A percentile compares a stretch with the other conserved stretches of the same genome.
Evolutionary conservation across 2,888 invertebrate species (phyloP).

Genomic region (Pardosa pseudoannulata): DNA sequence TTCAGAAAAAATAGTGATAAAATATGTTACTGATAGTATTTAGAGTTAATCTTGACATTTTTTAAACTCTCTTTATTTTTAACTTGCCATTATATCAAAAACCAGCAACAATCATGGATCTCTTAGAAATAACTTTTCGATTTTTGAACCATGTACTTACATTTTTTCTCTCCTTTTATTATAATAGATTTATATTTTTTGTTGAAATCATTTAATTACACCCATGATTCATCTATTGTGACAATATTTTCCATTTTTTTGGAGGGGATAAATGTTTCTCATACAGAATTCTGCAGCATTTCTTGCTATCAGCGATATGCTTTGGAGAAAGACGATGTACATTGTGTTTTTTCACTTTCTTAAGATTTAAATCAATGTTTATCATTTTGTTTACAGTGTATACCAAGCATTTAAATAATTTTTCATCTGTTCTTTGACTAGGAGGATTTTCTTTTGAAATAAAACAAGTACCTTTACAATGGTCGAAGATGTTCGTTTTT

Average conservation of each 20-base stretch:
- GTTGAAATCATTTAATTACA: not conserved
- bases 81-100: no score
- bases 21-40: no score
- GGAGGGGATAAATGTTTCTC: not conserved
- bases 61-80: no score
- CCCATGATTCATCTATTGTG: not conserved
- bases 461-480: no score
- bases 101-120: no score
- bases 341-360: not conserved
- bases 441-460: not conserved
- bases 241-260: not conserved
- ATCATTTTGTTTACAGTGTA: not conserved
- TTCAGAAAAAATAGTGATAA: no score
- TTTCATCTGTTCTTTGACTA: not conserved
- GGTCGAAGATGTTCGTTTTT: no score
- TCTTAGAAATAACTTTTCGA: no score
- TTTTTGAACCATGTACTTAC: no score
- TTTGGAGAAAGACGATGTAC: not conserved
- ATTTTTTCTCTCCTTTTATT: no score
- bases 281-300: not conserved
- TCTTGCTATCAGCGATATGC: not conserved
- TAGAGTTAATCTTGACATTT: no score
- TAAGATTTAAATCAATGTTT: constrained; percentile 8
- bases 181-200: not conserved
- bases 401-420: not conserved